Evolutionary conservation across 2,113 vertebrate species (phyloP).

Genomic region (Thinocorus orbignyianus): DNA sequence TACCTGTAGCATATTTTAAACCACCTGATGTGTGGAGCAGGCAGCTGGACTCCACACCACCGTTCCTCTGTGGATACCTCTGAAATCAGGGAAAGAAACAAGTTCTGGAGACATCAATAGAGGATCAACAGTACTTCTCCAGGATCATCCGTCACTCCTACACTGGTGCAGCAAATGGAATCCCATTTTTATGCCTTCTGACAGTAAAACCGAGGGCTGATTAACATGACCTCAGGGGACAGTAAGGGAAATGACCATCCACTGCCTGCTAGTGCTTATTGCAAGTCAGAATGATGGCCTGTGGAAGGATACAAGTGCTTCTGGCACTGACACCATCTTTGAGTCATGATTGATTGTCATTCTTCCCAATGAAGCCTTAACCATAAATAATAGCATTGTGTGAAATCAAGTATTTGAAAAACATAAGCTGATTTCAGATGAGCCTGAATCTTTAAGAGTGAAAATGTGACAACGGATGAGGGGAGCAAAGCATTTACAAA

Average conservation of each 20-base stretch:
- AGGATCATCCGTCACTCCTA: not conserved
- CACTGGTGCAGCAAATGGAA: not conserved
- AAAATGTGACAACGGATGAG: not conserved
- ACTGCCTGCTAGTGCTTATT: conserved; percentile 30
- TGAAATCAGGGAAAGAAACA: not conserved
- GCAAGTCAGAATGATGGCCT: conserved; percentile 25
- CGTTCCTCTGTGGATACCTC: not conserved
- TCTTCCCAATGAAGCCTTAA: conserved; percentile 26
- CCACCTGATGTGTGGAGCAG: not conserved
- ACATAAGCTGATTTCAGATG: not conserved
- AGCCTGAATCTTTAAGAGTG: not conserved
- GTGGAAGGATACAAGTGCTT: not conserved
- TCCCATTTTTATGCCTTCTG: conserved; percentile 21
- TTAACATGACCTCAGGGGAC: conserved; percentile 28
- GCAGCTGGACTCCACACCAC: not conserved
- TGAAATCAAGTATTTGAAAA: conserved; percentile 51
- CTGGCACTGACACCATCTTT: conserved; percentile 14
- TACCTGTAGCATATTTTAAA: not conserved
- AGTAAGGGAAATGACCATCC: conserved; percentile 21
- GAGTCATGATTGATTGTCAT: conserved; percentile 21
- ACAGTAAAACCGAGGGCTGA: conserved; percentile 3
- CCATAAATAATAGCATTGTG: conserved; percentile 36
- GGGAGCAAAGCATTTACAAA: not conserved
- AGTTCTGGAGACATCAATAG: not conserved
- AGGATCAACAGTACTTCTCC: not conserved